Percentiles rank a stretch among this genome's conserved stretches.
phyloP scores from a whole-genome alignment of 2,888 invertebrate species.

The Napeogenes sylphis region DNA sequence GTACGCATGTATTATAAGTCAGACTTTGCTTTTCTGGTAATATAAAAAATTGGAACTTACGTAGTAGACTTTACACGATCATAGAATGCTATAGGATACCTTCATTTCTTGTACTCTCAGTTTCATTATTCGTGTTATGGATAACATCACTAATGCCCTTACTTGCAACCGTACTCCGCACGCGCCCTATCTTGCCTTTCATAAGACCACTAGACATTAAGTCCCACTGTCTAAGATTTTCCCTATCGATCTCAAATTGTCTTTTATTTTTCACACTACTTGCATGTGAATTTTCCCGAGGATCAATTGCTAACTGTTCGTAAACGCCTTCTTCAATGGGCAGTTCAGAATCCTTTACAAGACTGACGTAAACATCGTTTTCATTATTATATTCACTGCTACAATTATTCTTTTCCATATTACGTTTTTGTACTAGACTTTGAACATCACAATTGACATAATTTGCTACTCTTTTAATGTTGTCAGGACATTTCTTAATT shows the following conservation, averaged over 20 bases:
- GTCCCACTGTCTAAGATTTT: slow-evolving; percentile 92
- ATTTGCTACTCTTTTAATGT: slow-evolving; percentile 83
- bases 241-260: slow-evolving; percentile 86
- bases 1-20: slow-evolving; percentile 42
- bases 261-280: slow-evolving; percentile 45
- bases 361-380: slow-evolving; percentile 74
- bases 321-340: slow-evolving; percentile 76
- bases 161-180: slow-evolving; percentile 60
- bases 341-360: slow-evolving; percentile 55
- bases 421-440: slow-evolving; percentile 60
- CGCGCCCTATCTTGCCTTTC: slow-evolving; percentile 66
- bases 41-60: slow-evolving; percentile 66
- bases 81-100: slow-evolving; percentile 73
- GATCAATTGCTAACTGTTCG: slow-evolving; percentile 73
- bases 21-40: slow-evolving; percentile 67
- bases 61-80: slow-evolving; percentile 68
- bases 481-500: slow-evolving; percentile 59
- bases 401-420: slow-evolving; percentile 40
- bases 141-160: slow-evolving; percentile 56
- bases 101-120: slow-evolving; percentile 71
- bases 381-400: slow-evolving; percentile 57
- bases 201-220: slow-evolving; percentile 89
- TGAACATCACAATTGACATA: slow-evolving; percentile 87
- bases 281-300: slow-evolving; percentile 39
- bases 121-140: slow-evolving; percentile 65